Evolutionary conservation across 2,797 vertebrate species (phyloP).

Genomic region (Xiphorhynchus erythropygius): DNA sequence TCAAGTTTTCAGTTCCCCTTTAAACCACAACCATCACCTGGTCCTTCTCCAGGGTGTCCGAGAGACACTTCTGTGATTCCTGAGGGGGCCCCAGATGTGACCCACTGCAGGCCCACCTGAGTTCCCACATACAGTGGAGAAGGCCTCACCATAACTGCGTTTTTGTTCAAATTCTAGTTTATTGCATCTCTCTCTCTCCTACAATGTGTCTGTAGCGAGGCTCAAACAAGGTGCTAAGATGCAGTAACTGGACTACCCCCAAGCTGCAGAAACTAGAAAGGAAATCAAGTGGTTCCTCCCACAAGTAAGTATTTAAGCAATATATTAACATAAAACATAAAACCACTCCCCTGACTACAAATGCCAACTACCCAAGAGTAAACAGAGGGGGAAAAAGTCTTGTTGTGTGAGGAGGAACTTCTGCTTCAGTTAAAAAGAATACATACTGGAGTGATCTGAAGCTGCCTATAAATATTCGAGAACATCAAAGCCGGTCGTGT

Average conservation of each 20-base stretch:
- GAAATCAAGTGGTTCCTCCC: background rate
- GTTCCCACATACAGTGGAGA: background rate
- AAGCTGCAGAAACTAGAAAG: background rate
- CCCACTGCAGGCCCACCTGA: background rate
- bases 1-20: background rate
- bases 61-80: background rate
- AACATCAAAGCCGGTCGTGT: slow-evolving; percentile 85
- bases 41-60: background rate
- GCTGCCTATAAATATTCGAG: slow-evolving; percentile 83
- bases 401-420: slow-evolving; percentile 69
- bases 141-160: fast-evolving
- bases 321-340: slow-evolving; percentile 5
- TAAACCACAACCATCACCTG: background rate
- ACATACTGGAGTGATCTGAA: slow-evolving; percentile 77
- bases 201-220: fast-evolving
- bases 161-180: background rate
- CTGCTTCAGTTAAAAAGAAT: slow-evolving; percentile 72
- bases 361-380: slow-evolving; percentile 68
- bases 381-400: slow-evolving; percentile 58
- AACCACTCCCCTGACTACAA: slow-evolving; percentile 12
- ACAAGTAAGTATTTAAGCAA: background rate
- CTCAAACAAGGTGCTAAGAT: background rate
- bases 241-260: background rate
- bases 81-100: background rate
- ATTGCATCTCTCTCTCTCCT: background rate